Conservation (phyloP, 2,113 vertebrate genomes). For the Hippocampus mohnikei region DNA sequence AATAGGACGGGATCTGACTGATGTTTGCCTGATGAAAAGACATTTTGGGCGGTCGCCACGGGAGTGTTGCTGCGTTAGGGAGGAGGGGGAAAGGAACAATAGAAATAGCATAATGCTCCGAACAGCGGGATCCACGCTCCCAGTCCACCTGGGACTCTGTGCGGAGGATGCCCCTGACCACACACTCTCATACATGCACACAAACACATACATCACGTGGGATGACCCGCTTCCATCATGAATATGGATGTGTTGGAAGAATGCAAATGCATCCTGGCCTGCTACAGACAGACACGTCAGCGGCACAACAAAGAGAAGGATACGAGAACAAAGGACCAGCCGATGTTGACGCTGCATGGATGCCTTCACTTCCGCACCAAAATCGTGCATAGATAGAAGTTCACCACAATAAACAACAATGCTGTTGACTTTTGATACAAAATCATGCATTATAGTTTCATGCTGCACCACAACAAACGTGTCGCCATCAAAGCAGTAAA, state of each 20-base stretch:
- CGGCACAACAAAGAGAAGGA: slow-evolving; percentile 60
- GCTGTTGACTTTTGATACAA: background rate
- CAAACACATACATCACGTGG: slow-evolving; percentile 41
- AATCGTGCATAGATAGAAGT: slow-evolving; percentile 22
- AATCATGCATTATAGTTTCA: slow-evolving; percentile 3
- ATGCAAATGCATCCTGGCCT: slow-evolving; percentile 69
- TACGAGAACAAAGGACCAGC: slow-evolving; percentile 63
- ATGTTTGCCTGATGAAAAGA: slow-evolving; percentile 64
- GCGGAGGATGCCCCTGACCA: slow-evolving; percentile 60
- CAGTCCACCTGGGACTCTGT: slow-evolving; percentile 72
- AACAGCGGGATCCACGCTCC: slow-evolving; percentile 70
- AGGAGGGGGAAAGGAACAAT: slow-evolving; percentile 59
- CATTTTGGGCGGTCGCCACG: slow-evolving; percentile 44
- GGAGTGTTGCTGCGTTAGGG: slow-evolving; percentile 44
- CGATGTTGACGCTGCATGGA: slow-evolving; percentile 51
- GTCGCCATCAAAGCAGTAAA: slow-evolving; percentile 29
- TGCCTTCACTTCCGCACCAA: slow-evolving; percentile 67
- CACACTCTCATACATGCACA: slow-evolving; percentile 20
- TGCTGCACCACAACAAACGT: slow-evolving; percentile 26
- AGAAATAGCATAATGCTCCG: slow-evolving; percentile 63
- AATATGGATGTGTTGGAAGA: slow-evolving; percentile 74
- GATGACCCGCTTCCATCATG: slow-evolving; percentile 73
- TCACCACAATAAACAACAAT: slow-evolving; percentile 18
- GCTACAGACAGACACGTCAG: slow-evolving; percentile 49
- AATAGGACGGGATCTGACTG: slow-evolving; percentile 54